phyloP scores from a whole-genome alignment of 2,113 vertebrate species.

The Panthera tigris region DNA sequence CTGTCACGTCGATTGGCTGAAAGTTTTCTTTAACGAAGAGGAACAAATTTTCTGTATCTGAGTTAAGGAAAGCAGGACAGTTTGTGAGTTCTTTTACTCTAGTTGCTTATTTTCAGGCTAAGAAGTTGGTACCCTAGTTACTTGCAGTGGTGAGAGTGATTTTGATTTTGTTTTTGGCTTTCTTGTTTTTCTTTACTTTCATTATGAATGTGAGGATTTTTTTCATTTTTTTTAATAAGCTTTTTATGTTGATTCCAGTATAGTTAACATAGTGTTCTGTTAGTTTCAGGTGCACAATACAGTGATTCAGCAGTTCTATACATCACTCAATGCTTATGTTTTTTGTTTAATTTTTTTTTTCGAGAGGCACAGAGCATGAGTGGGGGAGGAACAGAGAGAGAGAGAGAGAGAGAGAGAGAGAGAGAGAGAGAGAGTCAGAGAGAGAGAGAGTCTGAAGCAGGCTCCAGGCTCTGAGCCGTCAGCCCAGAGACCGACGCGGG shows the following conservation, averaged over 20 bases:
- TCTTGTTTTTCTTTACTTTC: background rate
- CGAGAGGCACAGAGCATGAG: too few species aligned
- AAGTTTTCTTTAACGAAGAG: background rate
- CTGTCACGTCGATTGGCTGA: background rate
- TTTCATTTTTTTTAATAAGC: background rate
- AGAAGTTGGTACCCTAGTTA: background rate
- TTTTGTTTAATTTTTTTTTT: background rate
- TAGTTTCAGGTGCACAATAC: background rate
- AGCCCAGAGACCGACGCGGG: too few species aligned
- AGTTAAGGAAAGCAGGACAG: background rate
- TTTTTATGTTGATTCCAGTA: background rate
- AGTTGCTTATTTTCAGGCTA: background rate
- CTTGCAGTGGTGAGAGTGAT: background rate
- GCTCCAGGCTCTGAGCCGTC: too few species aligned
- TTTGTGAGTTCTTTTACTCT: too few species aligned
- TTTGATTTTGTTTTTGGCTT: background rate
- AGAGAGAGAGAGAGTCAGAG: too few species aligned
- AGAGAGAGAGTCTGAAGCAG: too few species aligned
- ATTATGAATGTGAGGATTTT: background rate
- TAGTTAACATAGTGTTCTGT: background rate
- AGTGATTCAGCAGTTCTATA: background rate
- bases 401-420: too few species aligned
- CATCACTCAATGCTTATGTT: background rate
- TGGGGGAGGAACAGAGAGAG: too few species aligned
- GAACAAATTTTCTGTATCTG: background rate